Percentiles rank a stretch among this genome's conserved stretches.
These are phyloP conservation scores for Sander vitreus DNA, from an alignment of 2,113 vertebrate species.

Conservation along the genomic window DNA sequence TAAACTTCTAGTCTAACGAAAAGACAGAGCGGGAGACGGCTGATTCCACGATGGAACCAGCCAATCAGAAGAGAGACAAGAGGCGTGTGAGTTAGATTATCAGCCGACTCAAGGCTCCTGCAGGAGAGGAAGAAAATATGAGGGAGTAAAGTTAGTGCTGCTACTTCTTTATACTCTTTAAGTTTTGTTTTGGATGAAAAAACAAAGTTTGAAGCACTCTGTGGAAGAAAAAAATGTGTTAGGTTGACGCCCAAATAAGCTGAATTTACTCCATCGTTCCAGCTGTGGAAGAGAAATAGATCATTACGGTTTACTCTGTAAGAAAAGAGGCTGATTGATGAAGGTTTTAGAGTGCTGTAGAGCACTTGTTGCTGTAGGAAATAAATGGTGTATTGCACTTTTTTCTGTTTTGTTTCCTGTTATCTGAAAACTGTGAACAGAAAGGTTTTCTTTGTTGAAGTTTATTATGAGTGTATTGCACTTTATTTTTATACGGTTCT, in stretches of 20 bases:
- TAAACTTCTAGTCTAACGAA: slow-evolving; percentile 36
- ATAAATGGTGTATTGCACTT: no score
- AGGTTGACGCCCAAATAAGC: background rate
- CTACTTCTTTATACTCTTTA: no score
- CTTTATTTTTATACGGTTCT: no score
- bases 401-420: no score
- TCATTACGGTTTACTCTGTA: background rate
- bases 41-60: background rate
- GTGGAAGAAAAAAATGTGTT: no score
- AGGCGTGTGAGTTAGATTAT: background rate
- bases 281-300: background rate
- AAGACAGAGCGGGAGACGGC: background rate
- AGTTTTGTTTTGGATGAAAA: no score
- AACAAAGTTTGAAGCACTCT: no score
- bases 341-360: no score
- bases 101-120: background rate
- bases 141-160: background rate
- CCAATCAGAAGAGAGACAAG: background rate
- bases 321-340: background rate
- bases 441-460: no score
- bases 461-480: no score
- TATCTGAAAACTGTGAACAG: no score
- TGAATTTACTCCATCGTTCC: background rate
- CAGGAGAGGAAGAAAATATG: background rate
- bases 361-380: no score